These are phyloP conservation scores for Ceramica pisi DNA, from an alignment of 2,888 invertebrate species.

Conservation along the genomic window DNA sequence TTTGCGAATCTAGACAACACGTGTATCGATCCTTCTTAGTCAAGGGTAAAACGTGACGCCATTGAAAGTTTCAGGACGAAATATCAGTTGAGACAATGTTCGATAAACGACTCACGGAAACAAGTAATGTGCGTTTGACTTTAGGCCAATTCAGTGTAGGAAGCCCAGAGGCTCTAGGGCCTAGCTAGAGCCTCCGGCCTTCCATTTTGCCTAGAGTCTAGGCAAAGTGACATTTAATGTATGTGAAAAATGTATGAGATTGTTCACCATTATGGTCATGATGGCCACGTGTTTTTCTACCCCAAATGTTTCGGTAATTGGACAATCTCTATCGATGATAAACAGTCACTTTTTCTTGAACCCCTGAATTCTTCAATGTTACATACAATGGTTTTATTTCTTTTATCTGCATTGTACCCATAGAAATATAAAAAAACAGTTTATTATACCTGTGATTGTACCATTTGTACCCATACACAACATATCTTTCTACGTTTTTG, in stretches of 20 bases:
- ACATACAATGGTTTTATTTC: slow-evolving; percentile 1
- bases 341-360: neutral
- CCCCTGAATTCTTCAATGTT: neutral
- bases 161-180: too few species aligned
- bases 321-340: neutral
- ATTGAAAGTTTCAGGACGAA: neutral
- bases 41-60: slow-evolving; percentile 6
- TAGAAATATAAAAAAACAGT: too few species aligned
- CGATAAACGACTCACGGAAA: neutral
- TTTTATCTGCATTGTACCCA: neutral
- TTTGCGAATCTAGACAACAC: slow-evolving; percentile 7
- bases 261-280: too few species aligned
- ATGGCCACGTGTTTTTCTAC: too few species aligned
- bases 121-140: neutral
- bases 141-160: neutral
- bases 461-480: neutral
- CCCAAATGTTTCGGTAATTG: neutral
- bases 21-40: slow-evolving; percentile 29
- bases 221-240: neutral
- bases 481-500: slow-evolving; percentile 5
- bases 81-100: neutral
- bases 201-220: too few species aligned
- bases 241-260: neutral
- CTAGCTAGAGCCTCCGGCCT: too few species aligned
- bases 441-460: too few species aligned